phyloP scores from a whole-genome alignment of 2,113 vertebrate species.

The Megaptera novaeangliae region DNA sequence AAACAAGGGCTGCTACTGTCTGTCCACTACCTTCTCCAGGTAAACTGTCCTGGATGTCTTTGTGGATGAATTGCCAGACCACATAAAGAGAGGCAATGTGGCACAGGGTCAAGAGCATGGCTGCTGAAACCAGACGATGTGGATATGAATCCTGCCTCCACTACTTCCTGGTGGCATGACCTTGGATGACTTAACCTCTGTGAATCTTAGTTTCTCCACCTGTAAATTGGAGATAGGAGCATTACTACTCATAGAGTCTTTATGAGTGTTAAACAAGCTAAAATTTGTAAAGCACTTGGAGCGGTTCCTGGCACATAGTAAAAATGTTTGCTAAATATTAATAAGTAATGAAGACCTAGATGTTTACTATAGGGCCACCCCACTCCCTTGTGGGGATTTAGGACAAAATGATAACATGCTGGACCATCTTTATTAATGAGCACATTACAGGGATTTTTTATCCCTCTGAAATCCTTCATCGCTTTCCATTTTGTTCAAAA shows the following conservation, averaged over 20 bases:
- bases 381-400: background rate
- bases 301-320: background rate
- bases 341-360: conserved; percentile 22
- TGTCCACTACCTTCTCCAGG: background rate
- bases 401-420: background rate
- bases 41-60: background rate
- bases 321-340: conserved; percentile 34
- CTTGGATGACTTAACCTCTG: background rate
- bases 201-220: background rate
- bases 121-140: background rate
- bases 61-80: background rate
- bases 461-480: background rate
- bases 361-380: background rate
- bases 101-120: background rate
- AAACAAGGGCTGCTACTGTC: background rate
- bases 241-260: background rate
- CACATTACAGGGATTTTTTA: background rate
- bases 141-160: background rate
- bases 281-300: conserved; percentile 18
- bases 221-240: background rate
- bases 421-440: background rate
- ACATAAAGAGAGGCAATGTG: background rate
- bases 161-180: background rate
- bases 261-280: background rate
- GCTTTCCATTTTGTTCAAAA: background rate